Conservation (phyloP, 2,113 vertebrate species). For the Pachypanchax playfairii region DNA sequence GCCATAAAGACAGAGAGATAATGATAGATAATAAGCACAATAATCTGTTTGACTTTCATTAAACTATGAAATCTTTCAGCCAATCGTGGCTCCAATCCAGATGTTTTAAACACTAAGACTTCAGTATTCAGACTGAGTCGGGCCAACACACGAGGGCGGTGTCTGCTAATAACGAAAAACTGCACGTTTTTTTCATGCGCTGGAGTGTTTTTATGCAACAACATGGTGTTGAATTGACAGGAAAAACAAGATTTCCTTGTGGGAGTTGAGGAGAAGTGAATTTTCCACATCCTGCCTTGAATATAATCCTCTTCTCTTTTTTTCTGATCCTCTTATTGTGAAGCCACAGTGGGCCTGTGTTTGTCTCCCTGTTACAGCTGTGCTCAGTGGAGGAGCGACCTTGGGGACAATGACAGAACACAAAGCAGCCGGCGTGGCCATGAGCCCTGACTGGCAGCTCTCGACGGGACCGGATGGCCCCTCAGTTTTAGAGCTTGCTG, state of each 20-base stretch:
- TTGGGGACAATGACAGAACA: conserved; percentile 68
- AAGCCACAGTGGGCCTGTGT: conserved; percentile 50
- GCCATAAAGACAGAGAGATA: conserved; percentile 18
- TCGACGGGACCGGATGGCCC: conserved; percentile 38
- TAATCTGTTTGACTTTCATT: conserved; percentile 17
- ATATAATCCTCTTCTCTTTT: conserved; percentile 53
- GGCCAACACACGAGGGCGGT: conserved; percentile 2
- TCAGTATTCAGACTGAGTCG: conserved; percentile 1
- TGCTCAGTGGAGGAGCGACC: conserved; percentile 53
- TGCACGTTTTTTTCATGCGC: neutral
- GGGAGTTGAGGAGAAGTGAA: conserved; percentile 61
- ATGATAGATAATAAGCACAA: conserved; percentile 14
- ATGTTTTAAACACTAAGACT: conserved; percentile 3
- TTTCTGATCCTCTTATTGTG: conserved; percentile 18
- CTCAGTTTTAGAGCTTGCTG: conserved; percentile 45
- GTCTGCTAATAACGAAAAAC: conserved; percentile 5
- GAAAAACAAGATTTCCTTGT: conserved; percentile 66
- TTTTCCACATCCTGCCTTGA: conserved; percentile 68
- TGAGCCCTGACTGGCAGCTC: conserved; percentile 42
- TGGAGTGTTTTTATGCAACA: conserved; percentile 43
- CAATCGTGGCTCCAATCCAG: conserved; percentile 2
- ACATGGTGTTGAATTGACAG: conserved; percentile 48
- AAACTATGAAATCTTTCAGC: conserved; percentile 18
- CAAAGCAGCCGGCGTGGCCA: conserved; percentile 56
- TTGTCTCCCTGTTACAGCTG: conserved; percentile 63